Conservation (phyloP, 1,140 invertebrate species). For the Drosophila fuyamai region DNA sequence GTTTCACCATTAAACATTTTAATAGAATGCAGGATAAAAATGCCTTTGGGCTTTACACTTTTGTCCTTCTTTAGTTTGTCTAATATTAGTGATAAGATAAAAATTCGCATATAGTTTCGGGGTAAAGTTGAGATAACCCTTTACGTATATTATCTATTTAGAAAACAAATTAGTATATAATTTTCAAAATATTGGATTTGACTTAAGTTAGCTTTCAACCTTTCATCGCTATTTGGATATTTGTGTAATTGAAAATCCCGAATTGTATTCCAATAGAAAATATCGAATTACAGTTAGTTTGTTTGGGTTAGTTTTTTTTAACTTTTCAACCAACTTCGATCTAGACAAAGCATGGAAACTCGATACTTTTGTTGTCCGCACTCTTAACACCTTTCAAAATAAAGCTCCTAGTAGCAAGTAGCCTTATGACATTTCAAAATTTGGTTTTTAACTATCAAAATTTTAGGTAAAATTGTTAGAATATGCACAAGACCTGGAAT, state of each 20-base stretch:
- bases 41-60: too few species aligned
- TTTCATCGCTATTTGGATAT: not conserved
- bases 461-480: constrained; percentile 8
- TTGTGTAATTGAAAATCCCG: not conserved
- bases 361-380: not conserved
- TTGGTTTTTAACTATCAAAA: constrained; percentile 25
- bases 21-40: too few species aligned
- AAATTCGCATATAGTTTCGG: too few species aligned
- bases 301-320: constrained; percentile 1
- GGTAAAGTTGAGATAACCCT: too few species aligned
- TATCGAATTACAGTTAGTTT: constrained; percentile 7
- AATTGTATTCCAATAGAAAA: not conserved
- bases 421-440: not conserved
- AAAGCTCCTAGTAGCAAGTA: not conserved
- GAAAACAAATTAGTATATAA: too few species aligned
- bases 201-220: not conserved
- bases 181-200: too few species aligned
- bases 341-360: not conserved
- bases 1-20: too few species aligned
- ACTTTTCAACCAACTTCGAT: not conserved
- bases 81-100: too few species aligned
- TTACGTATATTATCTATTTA: too few species aligned
- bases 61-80: too few species aligned
- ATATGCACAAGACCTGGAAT: constrained; percentile 66
- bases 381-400: not conserved